Evolutionary conservation across 2,113 vertebrate species (phyloP), one percentile per base, ranked within the genome.

Genomic region (Cyanocitta stelleri): DNA sequence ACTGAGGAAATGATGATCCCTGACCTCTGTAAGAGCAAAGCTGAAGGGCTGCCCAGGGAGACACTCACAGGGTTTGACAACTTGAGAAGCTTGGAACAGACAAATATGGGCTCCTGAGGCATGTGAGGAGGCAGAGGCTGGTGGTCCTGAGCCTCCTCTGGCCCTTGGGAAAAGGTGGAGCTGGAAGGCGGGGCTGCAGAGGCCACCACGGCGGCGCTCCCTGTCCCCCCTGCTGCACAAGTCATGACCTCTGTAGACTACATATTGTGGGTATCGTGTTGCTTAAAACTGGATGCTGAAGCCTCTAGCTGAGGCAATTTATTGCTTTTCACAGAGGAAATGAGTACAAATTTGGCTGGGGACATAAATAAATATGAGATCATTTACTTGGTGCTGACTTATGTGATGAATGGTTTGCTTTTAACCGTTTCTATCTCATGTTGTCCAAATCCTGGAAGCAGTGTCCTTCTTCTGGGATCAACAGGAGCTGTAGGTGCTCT

Each of bases 341-440:
- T 92, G 82, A 93, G 68, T 77, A 90, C 79, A 88, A 58, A 90
- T 94, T 79, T 87, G 85, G 90, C 92, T 79, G 39, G 58, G 75
- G 59, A 88, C 67, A 67, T 80, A 90, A 95, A 91, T 54, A 97
- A 95, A 87, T 56, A 83, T 85, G 90, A 96, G 94, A 72, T 96
- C 32, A 88, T 66, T 94, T 77, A 73, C 83, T 92, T 49, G 69
- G 79, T 69, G 76, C 80, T 90, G 83, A 68, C 55, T 85, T 61
- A 51, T 0, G 29, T 35, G 90, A 80, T 62, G 85, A 91, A 83
- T 77, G 46, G 56, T 66, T 88, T 1, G 0, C 4, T 3, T 90
- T 90, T 83, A 79, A 87, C 82, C 3, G 29, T 92, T 94, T 90
- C 79, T 63, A 83, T 16, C 1, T 0, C n/a, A 14, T 1, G 26